Evolutionary conservation across 2,888 invertebrate genomes (phyloP).

Genomic region (Chydorus sphaericus): DNA sequence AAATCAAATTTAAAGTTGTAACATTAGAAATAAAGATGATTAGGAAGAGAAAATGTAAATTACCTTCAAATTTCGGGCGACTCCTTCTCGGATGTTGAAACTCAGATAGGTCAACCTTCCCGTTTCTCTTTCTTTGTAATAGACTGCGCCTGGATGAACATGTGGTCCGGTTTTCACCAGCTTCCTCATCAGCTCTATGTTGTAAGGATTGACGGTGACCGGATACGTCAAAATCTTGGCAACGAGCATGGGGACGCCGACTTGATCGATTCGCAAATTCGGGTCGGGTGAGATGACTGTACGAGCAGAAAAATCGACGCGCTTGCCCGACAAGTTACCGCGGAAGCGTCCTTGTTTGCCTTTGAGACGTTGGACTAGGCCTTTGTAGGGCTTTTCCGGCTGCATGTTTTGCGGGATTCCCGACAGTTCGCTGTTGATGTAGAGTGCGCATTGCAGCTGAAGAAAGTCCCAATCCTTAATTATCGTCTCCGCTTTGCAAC

Average conservation of each 20-base stretch:
- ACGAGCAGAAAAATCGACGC: conserved; percentile 92
- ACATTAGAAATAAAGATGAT: too few species aligned
- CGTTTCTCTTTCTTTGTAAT: conserved; percentile 69
- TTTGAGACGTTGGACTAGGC: conserved; percentile 83
- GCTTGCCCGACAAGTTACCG: conserved; percentile 92
- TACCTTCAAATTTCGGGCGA: conserved; percentile 71
- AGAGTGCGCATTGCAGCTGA: conserved; percentile 84
- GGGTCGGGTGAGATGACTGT: conserved; percentile 99
- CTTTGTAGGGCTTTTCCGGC: conserved; percentile 71
- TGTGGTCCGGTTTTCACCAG: conserved; percentile 83
- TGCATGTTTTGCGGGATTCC: conserved; percentile 85
- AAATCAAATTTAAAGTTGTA: not conserved
- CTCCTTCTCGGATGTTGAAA: conserved; percentile 80
- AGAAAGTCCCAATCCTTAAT: conserved; percentile 83
- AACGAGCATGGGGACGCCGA: conserved; percentile 89
- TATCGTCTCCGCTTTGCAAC: conserved; percentile 79
- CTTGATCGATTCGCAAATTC: conserved; percentile 86
- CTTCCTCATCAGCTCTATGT: conserved; percentile 61
- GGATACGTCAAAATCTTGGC: conserved; percentile 94
- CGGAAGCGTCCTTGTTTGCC: conserved; percentile 97
- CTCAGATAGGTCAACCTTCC: conserved; percentile 71
- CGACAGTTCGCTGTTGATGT: conserved; percentile 93
- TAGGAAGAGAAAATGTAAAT: not conserved
- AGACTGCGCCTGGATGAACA: conserved; percentile 92
- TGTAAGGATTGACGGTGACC: conserved; percentile 74